phyloP scores from a whole-genome alignment of 2,888 invertebrate genomes.

The Lamellibrachia satsuma region DNA sequence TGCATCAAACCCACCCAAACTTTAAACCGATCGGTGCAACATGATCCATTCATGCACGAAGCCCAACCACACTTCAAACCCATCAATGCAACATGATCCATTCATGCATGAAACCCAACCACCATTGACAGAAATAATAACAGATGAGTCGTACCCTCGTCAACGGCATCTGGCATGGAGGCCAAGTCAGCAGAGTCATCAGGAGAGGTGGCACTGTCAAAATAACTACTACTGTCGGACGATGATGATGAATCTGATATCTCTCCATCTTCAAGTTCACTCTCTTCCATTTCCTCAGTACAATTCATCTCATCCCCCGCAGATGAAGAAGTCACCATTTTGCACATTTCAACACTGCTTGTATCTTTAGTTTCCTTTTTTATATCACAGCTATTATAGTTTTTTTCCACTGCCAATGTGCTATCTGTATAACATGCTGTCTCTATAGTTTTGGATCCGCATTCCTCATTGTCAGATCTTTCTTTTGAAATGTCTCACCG shows the following conservation, averaged over 20 bases:
- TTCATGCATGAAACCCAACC: neutral
- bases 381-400: neutral
- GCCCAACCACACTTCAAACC: neutral
- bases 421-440: neutral
- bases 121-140: neutral
- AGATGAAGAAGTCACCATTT: neutral
- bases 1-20: neutral
- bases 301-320: neutral
- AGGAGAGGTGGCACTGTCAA: neutral
- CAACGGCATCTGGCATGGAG: neutral
- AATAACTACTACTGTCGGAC: neutral
- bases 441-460: neutral
- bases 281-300: neutral
- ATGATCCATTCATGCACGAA: neutral
- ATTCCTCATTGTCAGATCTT: neutral
- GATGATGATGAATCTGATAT: neutral
- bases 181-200: neutral
- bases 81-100: neutral
- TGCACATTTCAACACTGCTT: neutral
- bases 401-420: neutral
- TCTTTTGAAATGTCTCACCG: neutral
- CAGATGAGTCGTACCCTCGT: neutral
- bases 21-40: too few species aligned
- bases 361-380: slow-evolving; percentile 3
- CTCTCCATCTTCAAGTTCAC: slow-evolving; percentile 32